Conservation (phyloP, 2,888 invertebrate genomes). For the Lathronympha strigana region DNA sequence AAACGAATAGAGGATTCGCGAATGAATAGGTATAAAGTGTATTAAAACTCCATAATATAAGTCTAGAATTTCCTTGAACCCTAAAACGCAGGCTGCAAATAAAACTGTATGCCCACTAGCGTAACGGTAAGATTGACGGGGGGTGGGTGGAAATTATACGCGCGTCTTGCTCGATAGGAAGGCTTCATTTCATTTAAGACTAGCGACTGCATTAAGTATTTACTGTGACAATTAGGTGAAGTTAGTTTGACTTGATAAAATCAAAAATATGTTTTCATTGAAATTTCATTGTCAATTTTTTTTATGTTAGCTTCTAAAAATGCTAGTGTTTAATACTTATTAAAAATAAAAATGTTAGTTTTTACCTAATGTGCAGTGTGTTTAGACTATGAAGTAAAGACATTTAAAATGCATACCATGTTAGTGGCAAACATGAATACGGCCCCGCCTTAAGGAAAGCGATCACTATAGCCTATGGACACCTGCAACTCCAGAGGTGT, state of each 20-base stretch:
- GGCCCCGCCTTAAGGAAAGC: no score
- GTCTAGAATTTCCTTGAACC: neutral
- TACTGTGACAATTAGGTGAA: conserved; percentile 4
- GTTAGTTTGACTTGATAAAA: neutral
- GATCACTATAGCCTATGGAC: no score
- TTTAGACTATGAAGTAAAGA: no score
- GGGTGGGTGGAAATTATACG: conserved; percentile 80
- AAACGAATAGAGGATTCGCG: no score
- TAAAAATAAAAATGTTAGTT: no score
- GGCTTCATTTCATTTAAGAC: conserved; percentile 34
- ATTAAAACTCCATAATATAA: neutral
- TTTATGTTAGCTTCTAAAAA: no score
- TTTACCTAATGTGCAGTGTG: no score
- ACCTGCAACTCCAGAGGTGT: no score
- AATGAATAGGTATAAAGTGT: no score
- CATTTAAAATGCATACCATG: no score
- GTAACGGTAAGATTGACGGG: conserved; percentile 81
- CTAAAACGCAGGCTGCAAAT: conserved; percentile 50
- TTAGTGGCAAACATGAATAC: no score
- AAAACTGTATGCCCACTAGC: conserved; percentile 70
- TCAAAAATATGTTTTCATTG: neutral
- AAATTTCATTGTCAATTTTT: neutral
- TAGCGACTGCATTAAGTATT: conserved; percentile 22
- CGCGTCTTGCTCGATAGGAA: conserved; percentile 68
- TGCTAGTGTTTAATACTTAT: no score